Base-by-base conservation (phyloP, 2,113 vertebrate species). In the Scartelaos histophorus region DNA sequence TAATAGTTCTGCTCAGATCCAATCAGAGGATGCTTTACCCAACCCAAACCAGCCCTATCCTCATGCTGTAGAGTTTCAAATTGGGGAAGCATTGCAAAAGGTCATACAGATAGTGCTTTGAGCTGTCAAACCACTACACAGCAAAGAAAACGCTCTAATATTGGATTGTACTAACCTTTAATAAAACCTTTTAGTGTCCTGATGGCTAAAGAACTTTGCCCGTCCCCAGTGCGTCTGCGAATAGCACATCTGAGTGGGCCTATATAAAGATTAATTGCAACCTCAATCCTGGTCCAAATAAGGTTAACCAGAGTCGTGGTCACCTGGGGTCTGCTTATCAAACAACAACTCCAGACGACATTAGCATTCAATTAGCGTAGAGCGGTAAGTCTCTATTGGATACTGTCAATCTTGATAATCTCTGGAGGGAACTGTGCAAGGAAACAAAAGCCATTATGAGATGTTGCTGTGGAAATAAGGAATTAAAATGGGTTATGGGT, bases 121-220 rank as follows among this genome's bases (percentile, higher is more conserved):
- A 38, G 34, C 60, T 64, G 61, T 64, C 61, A 64, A 35, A 38
- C 6, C 34, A n/a, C 61, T 5, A 38, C 25, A 38, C 15, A 6
- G 2, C 15, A 2, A 64, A 64, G 61, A 38, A 38, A 64, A 64
- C 16, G 38, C 29, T 35, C 34, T 38, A 38, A 35, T 35, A 17
- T 64, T 38, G 61, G 61, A 64, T 35, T 64, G 61, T 34, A 64
- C 34, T 64, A 64, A 64, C 34, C 61, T 64, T 64, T 64, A 64
- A 64, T 64, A 35, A 38, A 64, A 60, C 24, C 57, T 60, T 60
- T 56, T 60, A 17, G 34, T 38, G 61, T 64, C 17, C 34, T 19
- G 17, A 11, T n/a, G 17, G 61, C 34, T 64, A n/a, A 21, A 64
- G 34, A 38, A 62, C 60, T 35, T 64, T 7, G 16, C 9, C 17